These are phyloP conservation scores for Catharus bicknelli DNA, from an alignment of 2,113 vertebrate genomes.

Conservation along the genomic window DNA sequence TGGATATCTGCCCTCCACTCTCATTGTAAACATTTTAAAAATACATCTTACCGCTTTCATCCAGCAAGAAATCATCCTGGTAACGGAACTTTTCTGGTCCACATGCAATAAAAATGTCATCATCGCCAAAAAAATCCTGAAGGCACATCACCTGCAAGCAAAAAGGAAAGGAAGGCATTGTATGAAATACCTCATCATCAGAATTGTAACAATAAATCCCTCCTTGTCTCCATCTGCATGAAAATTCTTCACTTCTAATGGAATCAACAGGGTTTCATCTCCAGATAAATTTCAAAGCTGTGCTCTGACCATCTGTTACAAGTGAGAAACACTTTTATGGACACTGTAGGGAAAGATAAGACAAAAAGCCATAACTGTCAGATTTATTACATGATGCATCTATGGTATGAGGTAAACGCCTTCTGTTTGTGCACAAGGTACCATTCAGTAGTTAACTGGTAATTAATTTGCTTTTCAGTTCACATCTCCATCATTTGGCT, in stretches of 20 bases:
- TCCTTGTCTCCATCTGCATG: conserved; percentile 4
- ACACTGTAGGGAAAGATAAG: conserved; percentile 27
- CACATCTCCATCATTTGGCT: background rate
- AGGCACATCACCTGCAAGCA: conserved; percentile 89
- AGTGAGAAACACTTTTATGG: conserved; percentile 55
- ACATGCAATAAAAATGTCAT: conserved; percentile 98
- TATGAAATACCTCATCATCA: conserved; percentile 46
- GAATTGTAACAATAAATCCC: conserved; percentile 27
- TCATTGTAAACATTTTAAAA: conserved; percentile 52
- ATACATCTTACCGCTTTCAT: conserved; percentile 88
- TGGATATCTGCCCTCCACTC: conserved; percentile 39
- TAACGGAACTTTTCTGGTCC: conserved; percentile 99
- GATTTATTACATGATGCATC: conserved; percentile 44
- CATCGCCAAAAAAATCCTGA: conserved; percentile 97
- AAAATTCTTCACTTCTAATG: conserved; percentile 55
- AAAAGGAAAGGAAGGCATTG: conserved; percentile 56
- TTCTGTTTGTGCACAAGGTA: conserved; percentile 38
- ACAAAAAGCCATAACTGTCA: conserved; percentile 38
- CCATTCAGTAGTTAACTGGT: background rate
- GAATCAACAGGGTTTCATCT: conserved; percentile 54
- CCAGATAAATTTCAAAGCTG: conserved; percentile 60
- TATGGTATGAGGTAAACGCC: conserved; percentile 31
- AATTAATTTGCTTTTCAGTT: conserved; percentile 1
- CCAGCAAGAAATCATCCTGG: conserved; percentile 97
- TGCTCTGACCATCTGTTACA: conserved; percentile 58